These are phyloP conservation scores for Jaculus jaculus DNA, from an alignment of 2,113 vertebrate species.

Conservation along the genomic window DNA sequence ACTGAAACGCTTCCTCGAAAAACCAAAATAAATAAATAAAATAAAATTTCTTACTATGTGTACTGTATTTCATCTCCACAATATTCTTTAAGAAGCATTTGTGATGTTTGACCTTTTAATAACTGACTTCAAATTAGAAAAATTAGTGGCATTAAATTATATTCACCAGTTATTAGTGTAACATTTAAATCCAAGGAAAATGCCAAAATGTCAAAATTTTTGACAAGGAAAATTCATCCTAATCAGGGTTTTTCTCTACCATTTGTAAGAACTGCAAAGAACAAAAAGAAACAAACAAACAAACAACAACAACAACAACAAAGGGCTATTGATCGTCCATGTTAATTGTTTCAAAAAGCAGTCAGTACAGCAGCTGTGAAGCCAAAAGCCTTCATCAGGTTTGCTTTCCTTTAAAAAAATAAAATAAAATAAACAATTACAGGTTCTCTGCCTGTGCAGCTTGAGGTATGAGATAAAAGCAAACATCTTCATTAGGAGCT, in stretches of 20 bases:
- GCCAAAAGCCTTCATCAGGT: background rate
- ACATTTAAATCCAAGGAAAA: conserved; percentile 64
- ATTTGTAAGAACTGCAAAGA: conserved; percentile 17
- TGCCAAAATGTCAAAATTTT: conserved; percentile 44
- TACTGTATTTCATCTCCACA: conserved; percentile 15
- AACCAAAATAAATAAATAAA: too few species aligned
- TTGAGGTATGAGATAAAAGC: background rate
- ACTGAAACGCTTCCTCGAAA: too few species aligned
- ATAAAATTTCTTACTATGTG: background rate
- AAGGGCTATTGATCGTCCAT: background rate
- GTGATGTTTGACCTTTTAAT: conserved; percentile 68
- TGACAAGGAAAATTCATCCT: conserved; percentile 56
- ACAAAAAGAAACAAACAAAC: too few species aligned
- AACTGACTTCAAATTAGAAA: conserved; percentile 64
- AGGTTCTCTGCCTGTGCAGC: background rate
- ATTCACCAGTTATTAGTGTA: conserved; percentile 53
- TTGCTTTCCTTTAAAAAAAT: background rate
- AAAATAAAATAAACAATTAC: background rate
- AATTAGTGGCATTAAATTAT: conserved; percentile 57
- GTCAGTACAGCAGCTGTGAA: background rate
- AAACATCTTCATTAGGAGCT: background rate
- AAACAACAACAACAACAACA: conserved; percentile 1
- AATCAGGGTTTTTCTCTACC: conserved; percentile 22
- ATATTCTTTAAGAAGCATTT: background rate
- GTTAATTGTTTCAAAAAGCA: background rate